phyloP scores from a whole-genome alignment of 2,888 invertebrate species.

The Linyphia triangularis region DNA sequence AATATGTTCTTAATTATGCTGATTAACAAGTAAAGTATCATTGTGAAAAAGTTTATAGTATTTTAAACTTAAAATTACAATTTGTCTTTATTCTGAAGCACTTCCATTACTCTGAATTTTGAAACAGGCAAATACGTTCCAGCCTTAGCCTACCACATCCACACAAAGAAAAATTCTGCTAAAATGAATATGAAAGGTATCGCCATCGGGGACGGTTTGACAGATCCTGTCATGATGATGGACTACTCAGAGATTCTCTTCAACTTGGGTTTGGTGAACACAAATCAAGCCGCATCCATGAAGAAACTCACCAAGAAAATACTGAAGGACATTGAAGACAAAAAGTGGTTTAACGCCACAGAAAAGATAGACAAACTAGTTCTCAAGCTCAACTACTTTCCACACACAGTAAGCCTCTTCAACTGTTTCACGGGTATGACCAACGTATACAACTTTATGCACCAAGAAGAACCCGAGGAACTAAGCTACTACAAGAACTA shows the following conservation, averaged over 20 bases:
- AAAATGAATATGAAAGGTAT: conserved; percentile 83
- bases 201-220: conserved; percentile 78
- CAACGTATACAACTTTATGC: conserved; percentile 88
- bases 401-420: conserved; percentile 82
- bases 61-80: no score
- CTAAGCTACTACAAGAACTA: conserved; percentile 83
- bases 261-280: conserved; percentile 78
- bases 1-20: no score
- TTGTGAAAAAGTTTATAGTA: no score
- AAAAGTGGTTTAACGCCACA: conserved; percentile 8
- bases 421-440: conserved; percentile 88
- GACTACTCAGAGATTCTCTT: conserved; percentile 81
- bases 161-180: conserved; percentile 84
- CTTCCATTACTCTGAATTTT: no score
- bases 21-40: no score
- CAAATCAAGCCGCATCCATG: conserved; percentile 72
- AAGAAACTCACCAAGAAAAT: not conserved
- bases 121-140: conserved; percentile 88
- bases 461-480: conserved; percentile 81
- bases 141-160: conserved; percentile 87
- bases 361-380: not conserved
- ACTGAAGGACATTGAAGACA: not conserved
- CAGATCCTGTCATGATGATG: conserved; percentile 78
- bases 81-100: no score
- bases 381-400: not conserved